Conservation (phyloP, 2,888 invertebrate species). For the Eupithecia tripunctaria region DNA sequence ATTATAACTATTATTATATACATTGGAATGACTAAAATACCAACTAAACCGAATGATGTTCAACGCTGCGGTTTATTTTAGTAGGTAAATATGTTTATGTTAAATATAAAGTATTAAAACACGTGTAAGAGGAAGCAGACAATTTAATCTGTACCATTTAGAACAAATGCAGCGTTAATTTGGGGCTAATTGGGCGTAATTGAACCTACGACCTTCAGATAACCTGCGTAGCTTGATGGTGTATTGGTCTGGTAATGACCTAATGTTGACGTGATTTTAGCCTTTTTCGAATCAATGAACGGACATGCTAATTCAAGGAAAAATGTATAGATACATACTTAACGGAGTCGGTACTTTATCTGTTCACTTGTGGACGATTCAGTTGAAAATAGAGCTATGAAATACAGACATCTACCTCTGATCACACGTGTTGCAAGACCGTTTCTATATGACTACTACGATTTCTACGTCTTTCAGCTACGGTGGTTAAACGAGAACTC, state of each 20-base stretch:
- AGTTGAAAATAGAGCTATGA: too few relatives aligned
- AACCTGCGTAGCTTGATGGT: slow-evolving; percentile 6
- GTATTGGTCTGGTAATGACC: slow-evolving; percentile 36
- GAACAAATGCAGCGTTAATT: slow-evolving; percentile 40
- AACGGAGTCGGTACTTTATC: too few relatives aligned
- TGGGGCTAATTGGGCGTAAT: slow-evolving; percentile 53
- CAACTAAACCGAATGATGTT: neutral
- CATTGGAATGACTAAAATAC: slow-evolving; percentile 1
- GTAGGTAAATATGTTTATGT: neutral
- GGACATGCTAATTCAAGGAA: neutral
- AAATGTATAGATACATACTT: neutral
- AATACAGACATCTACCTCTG: too few relatives aligned
- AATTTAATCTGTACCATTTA: slow-evolving; percentile 51
- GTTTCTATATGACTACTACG: too few relatives aligned
- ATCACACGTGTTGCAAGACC: too few relatives aligned
- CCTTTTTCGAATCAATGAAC: too few relatives aligned
- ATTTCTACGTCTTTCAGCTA: too few relatives aligned
- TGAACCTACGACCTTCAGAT: slow-evolving; percentile 52
- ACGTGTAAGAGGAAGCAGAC: slow-evolving; percentile 48
- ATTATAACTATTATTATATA: neutral
- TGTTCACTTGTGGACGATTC: too few relatives aligned
- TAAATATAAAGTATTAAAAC: slow-evolving; percentile 32
- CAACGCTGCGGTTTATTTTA: neutral
- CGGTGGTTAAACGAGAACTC: too few relatives aligned
- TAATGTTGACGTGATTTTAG: slow-evolving; percentile 22